A percentile compares a stretch with the other conserved stretches of the same genome.
Conservation (phyloP, 2,888 invertebrate species). For the Spilosoma lubricipeda region DNA sequence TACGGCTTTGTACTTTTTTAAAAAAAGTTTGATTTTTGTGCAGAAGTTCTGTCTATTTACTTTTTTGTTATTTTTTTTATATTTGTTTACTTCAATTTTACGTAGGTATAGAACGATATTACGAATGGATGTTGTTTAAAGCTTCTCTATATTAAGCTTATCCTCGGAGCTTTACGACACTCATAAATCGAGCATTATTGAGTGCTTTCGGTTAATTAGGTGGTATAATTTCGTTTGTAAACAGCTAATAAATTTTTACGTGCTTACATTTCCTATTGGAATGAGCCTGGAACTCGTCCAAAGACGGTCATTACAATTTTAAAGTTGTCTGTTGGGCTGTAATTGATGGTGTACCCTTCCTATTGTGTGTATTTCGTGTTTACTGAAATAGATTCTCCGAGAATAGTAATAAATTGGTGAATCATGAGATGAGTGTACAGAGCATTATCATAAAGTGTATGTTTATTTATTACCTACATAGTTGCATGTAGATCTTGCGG, state of each 20-base stretch:
- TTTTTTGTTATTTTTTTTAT: neutral
- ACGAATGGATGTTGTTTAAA: neutral
- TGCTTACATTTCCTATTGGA: conserved; percentile 38
- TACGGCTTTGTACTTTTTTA: conserved; percentile 20
- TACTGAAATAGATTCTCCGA: conserved; percentile 35
- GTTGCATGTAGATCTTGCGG: neutral
- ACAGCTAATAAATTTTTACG: conserved; percentile 41
- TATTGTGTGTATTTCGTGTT: conserved; percentile 28
- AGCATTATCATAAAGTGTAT: neutral
- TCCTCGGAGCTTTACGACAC: conserved; percentile 22
- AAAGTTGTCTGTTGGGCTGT: conserved; percentile 39
- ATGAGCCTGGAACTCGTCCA: conserved; percentile 43
- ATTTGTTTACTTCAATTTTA: neutral
- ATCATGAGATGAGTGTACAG: conserved; percentile 16
- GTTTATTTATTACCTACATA: neutral
- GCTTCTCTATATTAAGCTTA: neutral
- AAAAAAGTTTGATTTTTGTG: neutral
- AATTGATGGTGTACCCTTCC: conserved; percentile 35
- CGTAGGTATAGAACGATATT: neutral
- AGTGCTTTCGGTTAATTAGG: conserved; percentile 40
- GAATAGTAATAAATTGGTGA: conserved; percentile 30
- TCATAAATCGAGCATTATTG: conserved; percentile 35
- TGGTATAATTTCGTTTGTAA: conserved; percentile 41
- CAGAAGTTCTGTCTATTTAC: neutral
- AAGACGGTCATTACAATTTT: conserved; percentile 33